A percentile compares a stretch with the other conserved stretches of the same genome.
Conservation (phyloP, 2,797 vertebrate species). For the Mus minutoides region DNA sequence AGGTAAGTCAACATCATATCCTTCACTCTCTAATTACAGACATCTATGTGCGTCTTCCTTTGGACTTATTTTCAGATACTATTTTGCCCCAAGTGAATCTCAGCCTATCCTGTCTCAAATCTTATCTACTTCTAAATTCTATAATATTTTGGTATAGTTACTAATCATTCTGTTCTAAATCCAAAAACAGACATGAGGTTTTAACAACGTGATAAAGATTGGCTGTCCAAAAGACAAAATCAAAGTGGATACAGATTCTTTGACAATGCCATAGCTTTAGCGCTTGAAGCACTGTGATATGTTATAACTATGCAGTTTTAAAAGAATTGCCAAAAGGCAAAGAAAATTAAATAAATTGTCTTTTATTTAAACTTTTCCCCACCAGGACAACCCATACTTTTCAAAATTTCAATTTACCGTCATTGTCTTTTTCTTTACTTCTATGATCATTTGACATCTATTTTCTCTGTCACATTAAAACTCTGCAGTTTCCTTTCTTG, state of each 20-base stretch:
- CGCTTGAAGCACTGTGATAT: not conserved
- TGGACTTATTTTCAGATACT: not conserved
- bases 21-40: not conserved
- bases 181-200: not conserved
- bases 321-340: not conserved
- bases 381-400: not conserved
- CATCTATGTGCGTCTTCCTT: not conserved
- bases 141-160: not conserved
- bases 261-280: not conserved
- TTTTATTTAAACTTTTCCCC: not conserved
- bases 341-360: not conserved
- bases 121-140: slow-evolving; percentile 16
- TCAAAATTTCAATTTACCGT: not conserved
- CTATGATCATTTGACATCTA: not conserved
- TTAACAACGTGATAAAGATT: not conserved
- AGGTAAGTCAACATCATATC: not conserved
- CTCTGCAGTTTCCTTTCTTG: not conserved
- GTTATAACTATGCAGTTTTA: not conserved
- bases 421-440: not conserved
- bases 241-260: not conserved
- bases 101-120: not conserved
- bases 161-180: not conserved
- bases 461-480: not conserved
- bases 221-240: not conserved
- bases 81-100: not conserved